A percentile compares a stretch with the other conserved stretches of the same genome.
phyloP scores from a whole-genome alignment of 2,797 vertebrate genomes.

The Discoglossus pictus region DNA sequence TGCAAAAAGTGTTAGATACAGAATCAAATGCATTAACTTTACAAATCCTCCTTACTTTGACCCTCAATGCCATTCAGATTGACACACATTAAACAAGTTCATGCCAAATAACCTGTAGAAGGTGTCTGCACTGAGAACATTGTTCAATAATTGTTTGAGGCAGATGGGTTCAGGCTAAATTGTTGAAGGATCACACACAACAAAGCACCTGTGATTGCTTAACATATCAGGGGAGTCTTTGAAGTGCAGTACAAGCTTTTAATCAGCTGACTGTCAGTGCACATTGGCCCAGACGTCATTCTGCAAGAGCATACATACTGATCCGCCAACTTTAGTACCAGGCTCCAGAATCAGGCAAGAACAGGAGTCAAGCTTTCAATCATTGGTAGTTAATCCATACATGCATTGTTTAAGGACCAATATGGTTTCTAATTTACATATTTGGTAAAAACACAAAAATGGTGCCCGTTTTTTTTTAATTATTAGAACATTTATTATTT shows the following conservation, averaged over 20 bases:
- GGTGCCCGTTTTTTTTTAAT: too few relatives aligned
- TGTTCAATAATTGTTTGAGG: constrained; percentile 23
- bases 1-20: too few relatives aligned
- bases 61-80: not conserved
- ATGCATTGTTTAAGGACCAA: too few relatives aligned
- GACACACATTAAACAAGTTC: not conserved
- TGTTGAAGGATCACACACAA: constrained; percentile 28
- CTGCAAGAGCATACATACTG: constrained; percentile 7
- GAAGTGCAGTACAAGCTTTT: constrained; percentile 39
- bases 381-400: too few relatives aligned
- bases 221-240: constrained; percentile 41
- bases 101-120: constrained; percentile 4
- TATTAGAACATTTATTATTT: too few relatives aligned
- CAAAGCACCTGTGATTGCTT: constrained; percentile 39
- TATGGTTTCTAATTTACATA: too few relatives aligned
- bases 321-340: constrained; percentile 13
- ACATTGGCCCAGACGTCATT: constrained; percentile 17
- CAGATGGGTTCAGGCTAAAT: constrained; percentile 41
- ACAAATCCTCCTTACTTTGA: not conserved
- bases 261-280: constrained; percentile 38
- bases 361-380: not conserved
- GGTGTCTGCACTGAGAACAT: constrained; percentile 9
- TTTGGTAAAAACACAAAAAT: too few relatives aligned
- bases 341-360: constrained; percentile 10
- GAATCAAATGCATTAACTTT: too few relatives aligned